phyloP scores from a whole-genome alignment of 2,797 vertebrate species.

The Nannoperca australis region DNA sequence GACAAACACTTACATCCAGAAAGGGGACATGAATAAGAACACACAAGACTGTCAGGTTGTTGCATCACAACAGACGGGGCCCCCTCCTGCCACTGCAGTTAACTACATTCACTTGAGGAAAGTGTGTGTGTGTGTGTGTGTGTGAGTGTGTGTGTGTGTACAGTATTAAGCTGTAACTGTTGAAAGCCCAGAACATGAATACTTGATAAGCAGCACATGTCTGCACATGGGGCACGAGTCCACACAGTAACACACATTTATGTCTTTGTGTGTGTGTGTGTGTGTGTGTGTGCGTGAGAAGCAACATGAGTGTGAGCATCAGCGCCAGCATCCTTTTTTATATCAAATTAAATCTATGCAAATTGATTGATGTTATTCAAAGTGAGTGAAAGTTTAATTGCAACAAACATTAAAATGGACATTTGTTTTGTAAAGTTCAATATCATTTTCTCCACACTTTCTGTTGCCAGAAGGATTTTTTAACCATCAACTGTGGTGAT shows the following conservation, averaged over 20 bases:
- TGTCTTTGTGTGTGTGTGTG: neutral
- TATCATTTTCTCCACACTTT: neutral
- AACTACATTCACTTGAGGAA: slow-evolving; percentile 6
- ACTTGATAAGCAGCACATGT: slow-evolving; percentile 17
- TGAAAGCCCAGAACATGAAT: slow-evolving; percentile 26
- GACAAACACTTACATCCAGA: neutral
- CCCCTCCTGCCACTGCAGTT: neutral
- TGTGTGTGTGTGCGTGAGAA: neutral
- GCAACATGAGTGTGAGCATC: no score
- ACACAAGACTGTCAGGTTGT: slow-evolving; percentile 28
- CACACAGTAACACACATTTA: rapidly evolving
- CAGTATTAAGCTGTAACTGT: neutral
- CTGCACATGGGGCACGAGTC: neutral
- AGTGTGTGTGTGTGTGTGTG: neutral
- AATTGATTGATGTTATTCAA: no score
- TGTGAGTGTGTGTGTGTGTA: neutral
- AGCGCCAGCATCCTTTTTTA: no score
- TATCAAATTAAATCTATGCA: no score
- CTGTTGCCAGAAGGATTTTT: neutral
- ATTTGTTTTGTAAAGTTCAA: no score
- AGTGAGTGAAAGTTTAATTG: no score
- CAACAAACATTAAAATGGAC: no score
- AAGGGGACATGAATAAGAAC: neutral
- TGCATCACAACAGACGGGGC: slow-evolving; percentile 29
- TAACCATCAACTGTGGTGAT: neutral